Evolutionary conservation across 2,797 vertebrate genomes (phyloP).

Genomic region (Glossophaga mutica): DNA sequence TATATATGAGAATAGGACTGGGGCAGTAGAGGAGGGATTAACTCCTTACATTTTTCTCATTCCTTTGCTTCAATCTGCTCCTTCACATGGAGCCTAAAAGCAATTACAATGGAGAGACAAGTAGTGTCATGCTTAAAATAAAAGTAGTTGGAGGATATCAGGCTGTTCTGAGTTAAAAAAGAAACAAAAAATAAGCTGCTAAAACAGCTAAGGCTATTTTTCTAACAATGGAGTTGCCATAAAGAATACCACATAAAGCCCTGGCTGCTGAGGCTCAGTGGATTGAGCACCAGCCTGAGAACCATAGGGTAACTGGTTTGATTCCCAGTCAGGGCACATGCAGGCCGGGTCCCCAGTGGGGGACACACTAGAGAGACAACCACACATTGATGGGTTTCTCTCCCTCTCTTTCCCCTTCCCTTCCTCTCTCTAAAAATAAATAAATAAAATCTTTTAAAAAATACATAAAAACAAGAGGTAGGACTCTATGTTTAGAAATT

Average conservation of each 20-base stretch:
- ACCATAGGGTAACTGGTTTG: too few species aligned
- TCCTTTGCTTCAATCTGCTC: background rate
- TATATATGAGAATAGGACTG: background rate
- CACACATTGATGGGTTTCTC: too few species aligned
- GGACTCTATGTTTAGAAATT: background rate
- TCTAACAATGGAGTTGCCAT: background rate
- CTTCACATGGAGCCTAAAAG: background rate
- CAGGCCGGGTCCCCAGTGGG: too few species aligned
- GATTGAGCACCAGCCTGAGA: too few species aligned
- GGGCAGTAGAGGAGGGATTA: background rate
- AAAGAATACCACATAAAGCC: background rate
- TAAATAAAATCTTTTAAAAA: too few species aligned
- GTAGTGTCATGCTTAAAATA: background rate
- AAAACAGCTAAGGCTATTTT: background rate
- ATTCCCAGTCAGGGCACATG: too few species aligned
- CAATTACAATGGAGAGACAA: background rate
- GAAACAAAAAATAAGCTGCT: background rate
- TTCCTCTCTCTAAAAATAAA: too few species aligned
- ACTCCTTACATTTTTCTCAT: background rate
- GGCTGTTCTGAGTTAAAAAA: background rate
- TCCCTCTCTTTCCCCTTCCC: too few species aligned
- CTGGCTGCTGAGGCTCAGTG: too few species aligned
- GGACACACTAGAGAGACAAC: too few species aligned
- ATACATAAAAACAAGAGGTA: background rate
- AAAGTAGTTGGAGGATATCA: background rate